A percentile compares a stretch with the other conserved stretches of the same genome.
These are phyloP conservation scores for Epinotia ramella DNA, from an alignment of 2,888 invertebrate species.

Conservation along the genomic window DNA sequence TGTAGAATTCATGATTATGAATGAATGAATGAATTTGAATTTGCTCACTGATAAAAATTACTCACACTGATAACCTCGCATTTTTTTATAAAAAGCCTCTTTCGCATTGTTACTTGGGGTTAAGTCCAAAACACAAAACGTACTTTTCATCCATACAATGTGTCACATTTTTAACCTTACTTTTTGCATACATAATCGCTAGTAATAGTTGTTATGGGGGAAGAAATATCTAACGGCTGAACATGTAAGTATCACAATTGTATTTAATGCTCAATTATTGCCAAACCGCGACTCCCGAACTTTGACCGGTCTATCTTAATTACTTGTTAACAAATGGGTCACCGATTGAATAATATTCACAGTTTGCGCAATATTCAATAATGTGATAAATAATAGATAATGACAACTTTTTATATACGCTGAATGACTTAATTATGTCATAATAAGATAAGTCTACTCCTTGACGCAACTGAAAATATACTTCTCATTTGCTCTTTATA, in stretches of 20 bases:
- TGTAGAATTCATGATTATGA: background rate
- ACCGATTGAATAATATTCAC: constrained; percentile 48
- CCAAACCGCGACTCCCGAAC: constrained; percentile 16
- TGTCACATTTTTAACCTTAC: too few species aligned
- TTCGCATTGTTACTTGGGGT: background rate
- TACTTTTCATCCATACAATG: background rate
- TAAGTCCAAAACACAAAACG: background rate
- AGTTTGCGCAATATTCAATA: constrained; percentile 29
- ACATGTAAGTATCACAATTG: too few species aligned
- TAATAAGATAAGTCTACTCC: background rate
- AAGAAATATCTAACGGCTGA: background rate
- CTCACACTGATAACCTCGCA: too few species aligned
- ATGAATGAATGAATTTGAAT: background rate
- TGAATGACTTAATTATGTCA: background rate
- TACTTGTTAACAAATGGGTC: constrained; percentile 55
- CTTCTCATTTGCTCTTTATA: background rate
- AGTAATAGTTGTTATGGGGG: too few species aligned
- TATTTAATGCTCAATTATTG: constrained; percentile 4
- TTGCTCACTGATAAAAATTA: background rate
- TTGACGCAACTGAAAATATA: background rate
- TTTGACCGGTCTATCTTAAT: constrained; percentile 51
- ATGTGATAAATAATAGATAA: constrained; percentile 5
- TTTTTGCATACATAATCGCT: too few species aligned
- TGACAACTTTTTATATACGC: background rate
- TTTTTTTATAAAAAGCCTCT: background rate